Conservation (phyloP, 2,888 invertebrate genomes). For the Terebella lapidaria region DNA sequence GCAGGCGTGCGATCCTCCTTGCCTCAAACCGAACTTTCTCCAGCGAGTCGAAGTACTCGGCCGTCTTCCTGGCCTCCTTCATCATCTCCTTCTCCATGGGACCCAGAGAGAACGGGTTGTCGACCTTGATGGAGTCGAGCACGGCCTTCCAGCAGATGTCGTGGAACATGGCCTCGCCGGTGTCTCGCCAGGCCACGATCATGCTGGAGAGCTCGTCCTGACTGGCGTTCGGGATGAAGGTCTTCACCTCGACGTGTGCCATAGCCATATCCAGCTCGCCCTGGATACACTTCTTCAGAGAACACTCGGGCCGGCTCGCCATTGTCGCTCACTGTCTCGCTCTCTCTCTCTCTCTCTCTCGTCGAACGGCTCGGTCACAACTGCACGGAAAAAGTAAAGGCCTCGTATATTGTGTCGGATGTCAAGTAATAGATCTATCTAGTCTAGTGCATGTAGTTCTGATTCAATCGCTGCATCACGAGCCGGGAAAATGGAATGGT, state of each 20-base stretch:
- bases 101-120: constrained; percentile 22
- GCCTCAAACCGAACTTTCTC: constrained; percentile 30
- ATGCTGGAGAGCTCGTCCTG: constrained; percentile 13
- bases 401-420: too few species aligned
- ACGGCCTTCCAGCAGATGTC: constrained; percentile 29
- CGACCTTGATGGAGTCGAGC: constrained; percentile 20
- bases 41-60: constrained; percentile 35
- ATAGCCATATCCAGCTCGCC: constrained; percentile 13
- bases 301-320: too few species aligned
- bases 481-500: too few species aligned
- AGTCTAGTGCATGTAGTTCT: too few species aligned
- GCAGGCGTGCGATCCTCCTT: constrained; percentile 29
- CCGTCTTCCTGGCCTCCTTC: constrained; percentile 36
- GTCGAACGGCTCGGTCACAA: too few species aligned
- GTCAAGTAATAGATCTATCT: too few species aligned
- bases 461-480: too few species aligned
- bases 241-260: constrained; percentile 23
- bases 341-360: too few species aligned
- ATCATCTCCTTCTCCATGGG: constrained; percentile 31
- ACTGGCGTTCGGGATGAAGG: constrained; percentile 15
- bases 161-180: constrained; percentile 30
- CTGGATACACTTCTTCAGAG: constrained; percentile 22
- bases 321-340: too few species aligned
- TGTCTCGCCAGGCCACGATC: constrained; percentile 24
- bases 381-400: too few species aligned